These are phyloP conservation scores for Philereme vetulata DNA, from an alignment of 2,888 invertebrate species.

Conservation along the genomic window DNA sequence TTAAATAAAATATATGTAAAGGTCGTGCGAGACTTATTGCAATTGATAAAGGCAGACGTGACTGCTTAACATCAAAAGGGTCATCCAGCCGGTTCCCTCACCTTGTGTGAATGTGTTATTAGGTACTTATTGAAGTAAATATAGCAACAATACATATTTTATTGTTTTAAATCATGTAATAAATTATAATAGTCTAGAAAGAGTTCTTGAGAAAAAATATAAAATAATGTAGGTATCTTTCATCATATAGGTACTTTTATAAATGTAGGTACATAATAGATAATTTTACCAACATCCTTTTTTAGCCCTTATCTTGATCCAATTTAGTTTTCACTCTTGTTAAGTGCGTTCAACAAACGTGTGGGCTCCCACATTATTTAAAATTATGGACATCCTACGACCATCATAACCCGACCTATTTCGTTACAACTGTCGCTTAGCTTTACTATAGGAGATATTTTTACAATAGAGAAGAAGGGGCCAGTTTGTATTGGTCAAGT, in stretches of 20 bases:
- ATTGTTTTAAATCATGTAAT: too few species aligned
- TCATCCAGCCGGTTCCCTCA: too few species aligned
- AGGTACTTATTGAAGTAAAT: too few species aligned
- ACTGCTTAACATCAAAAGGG: too few species aligned
- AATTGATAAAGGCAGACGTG: too few species aligned
- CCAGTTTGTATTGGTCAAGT: conserved; percentile 55
- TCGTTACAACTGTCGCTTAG: conserved; percentile 26
- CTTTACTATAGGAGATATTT: conserved; percentile 37
- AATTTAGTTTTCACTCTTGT: conserved; percentile 57
- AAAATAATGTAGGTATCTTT: not conserved
- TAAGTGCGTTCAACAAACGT: conserved; percentile 54
- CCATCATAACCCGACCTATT: conserved; percentile 47
- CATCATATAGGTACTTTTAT: not conserved
- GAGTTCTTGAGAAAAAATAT: not conserved
- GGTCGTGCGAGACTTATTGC: too few species aligned
- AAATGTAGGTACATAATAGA: conserved; percentile 1
- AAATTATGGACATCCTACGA: conserved; percentile 62
- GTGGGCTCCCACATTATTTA: conserved; percentile 67
- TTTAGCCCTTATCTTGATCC: conserved; percentile 47
- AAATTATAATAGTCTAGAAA: too few species aligned
- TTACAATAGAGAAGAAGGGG: conserved; percentile 46
- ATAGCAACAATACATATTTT: too few species aligned
- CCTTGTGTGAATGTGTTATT: too few species aligned
- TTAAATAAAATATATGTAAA: conserved; percentile 9
- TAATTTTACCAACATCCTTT: conserved; percentile 32